Percentiles rank a stretch among this genome's conserved stretches.
Evolutionary conservation across 2,888 invertebrate species (phyloP).

Genomic region (Dorcus parallelipipedus): DNA sequence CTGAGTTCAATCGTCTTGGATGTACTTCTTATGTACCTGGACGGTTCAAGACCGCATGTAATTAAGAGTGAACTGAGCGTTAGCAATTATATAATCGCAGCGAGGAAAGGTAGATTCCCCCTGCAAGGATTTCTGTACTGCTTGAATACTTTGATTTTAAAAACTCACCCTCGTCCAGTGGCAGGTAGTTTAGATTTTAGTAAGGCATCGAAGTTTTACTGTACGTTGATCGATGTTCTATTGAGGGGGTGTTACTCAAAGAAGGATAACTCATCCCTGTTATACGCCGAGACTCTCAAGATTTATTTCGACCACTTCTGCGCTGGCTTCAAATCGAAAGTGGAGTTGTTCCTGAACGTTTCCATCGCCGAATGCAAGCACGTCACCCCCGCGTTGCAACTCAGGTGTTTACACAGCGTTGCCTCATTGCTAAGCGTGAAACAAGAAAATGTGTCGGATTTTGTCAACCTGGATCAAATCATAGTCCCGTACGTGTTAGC

Average conservation of each 20-base stretch:
- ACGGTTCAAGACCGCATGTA: constrained; percentile 44
- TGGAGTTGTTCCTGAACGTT: constrained; percentile 59
- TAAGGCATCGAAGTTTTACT: constrained; percentile 44
- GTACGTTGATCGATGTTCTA: constrained; percentile 52
- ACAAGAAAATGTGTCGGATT: constrained; percentile 36
- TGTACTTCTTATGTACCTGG: constrained; percentile 49
- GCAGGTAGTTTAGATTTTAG: constrained; percentile 49
- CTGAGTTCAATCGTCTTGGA: constrained; percentile 46
- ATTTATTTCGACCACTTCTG: constrained; percentile 52
- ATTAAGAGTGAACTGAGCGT: constrained; percentile 40
- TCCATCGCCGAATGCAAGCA: constrained; percentile 39
- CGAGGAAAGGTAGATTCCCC: constrained; percentile 52
- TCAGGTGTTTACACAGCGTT: constrained; percentile 49
- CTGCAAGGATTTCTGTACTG: constrained; percentile 57
- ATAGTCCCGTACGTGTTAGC: constrained; percentile 55
- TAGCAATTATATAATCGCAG: constrained; percentile 43
- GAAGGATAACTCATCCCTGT: constrained; percentile 32
- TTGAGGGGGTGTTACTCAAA: constrained; percentile 51
- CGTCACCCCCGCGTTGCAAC: constrained; percentile 48
- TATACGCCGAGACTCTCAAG: constrained; percentile 40
- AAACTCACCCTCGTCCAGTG: constrained; percentile 49
- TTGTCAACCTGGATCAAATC: constrained; percentile 45
- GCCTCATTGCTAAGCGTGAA: constrained; percentile 22
- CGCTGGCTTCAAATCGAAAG: constrained; percentile 48
- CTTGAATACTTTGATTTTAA: constrained; percentile 51